Evolutionary conservation across 2,113 vertebrate genomes (phyloP), one percentile per base, ranked within the genome.

Genomic region (Morone saxatilis): DNA sequence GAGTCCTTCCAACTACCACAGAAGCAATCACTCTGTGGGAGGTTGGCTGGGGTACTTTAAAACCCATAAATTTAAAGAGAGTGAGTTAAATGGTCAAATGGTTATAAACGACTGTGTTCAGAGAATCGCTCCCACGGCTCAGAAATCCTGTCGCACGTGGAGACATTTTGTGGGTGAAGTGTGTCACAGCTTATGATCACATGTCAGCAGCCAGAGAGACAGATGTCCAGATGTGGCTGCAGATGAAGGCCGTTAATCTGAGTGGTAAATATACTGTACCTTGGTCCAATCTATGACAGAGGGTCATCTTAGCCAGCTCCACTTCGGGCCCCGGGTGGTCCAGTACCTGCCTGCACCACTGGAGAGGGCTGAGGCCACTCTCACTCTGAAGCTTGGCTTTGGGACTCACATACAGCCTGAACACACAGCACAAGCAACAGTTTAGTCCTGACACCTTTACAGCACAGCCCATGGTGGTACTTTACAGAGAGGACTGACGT

Each of bases 241-340:
- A 75, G 59, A 78, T 78, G 50, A 83, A 45, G 47, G 31, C 66
- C 7, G 45, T 66, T 84, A 83, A 86, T 86, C 86, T 69, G 65
- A 54, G 38, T 7, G 63, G 22, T 63, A 56, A 67, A 17, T 14
- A 47, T 81, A 57, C 76, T 2, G 91, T 98, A 99, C 98, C 98
- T 98, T 99, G 98, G 86, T 99, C 98, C 94, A 99, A 91, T 91
- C 97, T 96, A 91, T 97, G 97, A 91, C 97, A 97, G 11, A 99
- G 90, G 16, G 97, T 97, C 83, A 97, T 97, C 91, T 96, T 98
- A 31, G 98, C 98, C 80, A 97, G 96, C 91, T 98, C 96, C 94
- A 97, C 95, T 89, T 99, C 98, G 4, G 98, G 97, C 88, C 96
- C 96, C 1, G 96, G 98, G 86, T 98, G 96, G 94, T 99, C 98